A percentile compares a stretch with the other conserved stretches of the same genome.
These are phyloP conservation scores for Amniataba percoides DNA, from an alignment of 2,797 vertebrate species.

Conservation along the genomic window DNA sequence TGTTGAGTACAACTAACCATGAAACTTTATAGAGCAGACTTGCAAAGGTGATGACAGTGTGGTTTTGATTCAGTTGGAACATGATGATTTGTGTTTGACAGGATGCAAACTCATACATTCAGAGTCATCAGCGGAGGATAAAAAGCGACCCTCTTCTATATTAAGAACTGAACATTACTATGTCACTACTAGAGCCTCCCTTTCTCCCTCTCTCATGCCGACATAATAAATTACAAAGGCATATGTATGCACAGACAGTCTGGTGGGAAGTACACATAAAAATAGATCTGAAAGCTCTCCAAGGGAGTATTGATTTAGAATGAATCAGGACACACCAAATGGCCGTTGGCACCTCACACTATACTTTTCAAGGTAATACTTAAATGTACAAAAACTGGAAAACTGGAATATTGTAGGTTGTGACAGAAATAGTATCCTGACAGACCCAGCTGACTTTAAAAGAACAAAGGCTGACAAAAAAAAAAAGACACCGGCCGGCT, in stretches of 20 bases:
- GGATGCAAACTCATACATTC: not conserved
- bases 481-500: not conserved
- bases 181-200: conserved; percentile 23
- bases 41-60: not conserved
- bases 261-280: conserved; percentile 55
- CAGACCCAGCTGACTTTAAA: not conserved
- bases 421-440: conserved; percentile 14
- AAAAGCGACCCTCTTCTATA: conserved; percentile 23
- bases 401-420: not conserved
- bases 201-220: conserved; percentile 4
- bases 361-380: conserved; percentile 43
- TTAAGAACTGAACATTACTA: conserved; percentile 27
- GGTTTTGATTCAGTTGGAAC: conserved; percentile 9
- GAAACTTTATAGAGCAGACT: not conserved
- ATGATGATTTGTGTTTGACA: conserved; percentile 15
- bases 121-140: conserved; percentile 17
- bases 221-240: conserved; percentile 65
- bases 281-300: conserved; percentile 71
- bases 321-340: conserved; percentile 48
- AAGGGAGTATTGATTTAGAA: conserved; percentile 65
- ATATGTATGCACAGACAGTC: conserved; percentile 52
- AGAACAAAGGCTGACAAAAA: not conserved
- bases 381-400: conserved; percentile 23
- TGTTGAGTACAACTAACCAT: not conserved
- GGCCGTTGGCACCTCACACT: conserved; percentile 23